Percentiles rank a stretch among this genome's conserved stretches.
Conservation (phyloP, 2,888 invertebrate genomes). For the Plutella xylostella region DNA sequence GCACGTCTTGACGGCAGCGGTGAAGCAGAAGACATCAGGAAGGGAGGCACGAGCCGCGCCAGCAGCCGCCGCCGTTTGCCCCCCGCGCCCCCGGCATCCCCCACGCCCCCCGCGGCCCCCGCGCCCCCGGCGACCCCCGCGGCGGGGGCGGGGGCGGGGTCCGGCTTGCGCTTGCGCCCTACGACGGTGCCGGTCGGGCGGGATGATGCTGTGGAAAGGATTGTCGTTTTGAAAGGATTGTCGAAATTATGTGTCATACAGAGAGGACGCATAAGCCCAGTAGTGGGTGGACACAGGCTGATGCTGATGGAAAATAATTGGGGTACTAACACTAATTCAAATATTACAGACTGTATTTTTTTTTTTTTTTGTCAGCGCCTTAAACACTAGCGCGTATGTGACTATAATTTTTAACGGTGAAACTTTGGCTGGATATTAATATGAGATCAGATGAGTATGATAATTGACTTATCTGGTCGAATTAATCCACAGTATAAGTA, state of each 20-base stretch:
- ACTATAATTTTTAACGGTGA: too few species aligned
- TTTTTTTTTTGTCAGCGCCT: too few species aligned
- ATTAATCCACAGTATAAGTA: too few species aligned
- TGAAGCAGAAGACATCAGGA: conserved; percentile 21
- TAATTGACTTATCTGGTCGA: too few species aligned
- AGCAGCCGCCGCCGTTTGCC: conserved; percentile 43
- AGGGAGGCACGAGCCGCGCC: conserved; percentile 35
- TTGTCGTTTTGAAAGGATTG: background rate
- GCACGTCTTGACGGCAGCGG: conserved; percentile 25
- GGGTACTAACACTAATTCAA: too few species aligned
- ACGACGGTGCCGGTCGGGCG: conserved; percentile 56
- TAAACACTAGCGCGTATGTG: too few species aligned
- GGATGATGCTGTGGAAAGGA: conserved; percentile 6
- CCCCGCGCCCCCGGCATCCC: conserved; percentile 8
- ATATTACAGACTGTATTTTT: too few species aligned
- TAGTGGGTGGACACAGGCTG: too few species aligned
- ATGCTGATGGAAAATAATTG: too few species aligned
- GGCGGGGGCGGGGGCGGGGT: conserved; percentile 21
- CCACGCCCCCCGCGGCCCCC: conserved; percentile 7
- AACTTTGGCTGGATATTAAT: too few species aligned
- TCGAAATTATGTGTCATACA: background rate
- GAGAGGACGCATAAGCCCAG: too few species aligned
- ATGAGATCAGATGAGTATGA: too few species aligned
- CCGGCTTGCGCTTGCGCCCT: conserved; percentile 53
- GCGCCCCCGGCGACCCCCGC: conserved; percentile 10